Evolutionary conservation across 2,888 invertebrate genomes (phyloP), one percentile per base, ranked within the genome.

Genomic region (Drosophila nigricruria): DNA sequence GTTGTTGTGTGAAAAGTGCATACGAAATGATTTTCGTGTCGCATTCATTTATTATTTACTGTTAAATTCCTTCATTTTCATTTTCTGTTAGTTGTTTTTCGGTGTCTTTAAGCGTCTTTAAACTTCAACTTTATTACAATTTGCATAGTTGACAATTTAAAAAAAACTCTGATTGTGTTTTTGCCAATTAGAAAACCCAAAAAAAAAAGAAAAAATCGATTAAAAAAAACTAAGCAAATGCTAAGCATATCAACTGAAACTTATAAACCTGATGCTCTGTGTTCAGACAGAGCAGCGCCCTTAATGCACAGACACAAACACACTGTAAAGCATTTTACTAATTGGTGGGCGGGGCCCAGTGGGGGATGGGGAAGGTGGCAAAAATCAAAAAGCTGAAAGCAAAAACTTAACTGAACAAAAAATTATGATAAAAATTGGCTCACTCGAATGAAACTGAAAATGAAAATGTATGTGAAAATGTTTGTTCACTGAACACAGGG

Each of bases 51-150:
- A 73, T 65, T 6, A 56, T 58, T 65, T 62, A 36, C 65, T 70
- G 70, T 73, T 27, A 14, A 27, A 64, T 30, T 82, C 20, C 52
- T 32, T 50, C 32, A 1, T 16, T 32, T 52, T 34, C 8, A 1
- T 1, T 16, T 52, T 52, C 3, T 16, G 18, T 69, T 32, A 8
- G 65, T 67, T 36, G 73, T 63, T 76, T 70, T 74, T 75, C 25
- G 64, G 72, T 79, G 75, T 82, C 71, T 74, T 77, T 81, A 71
- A 73, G 56, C 5, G 38, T 20, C 62, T 63, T 78, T 81, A 59
- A 74, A 74, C 74, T 85, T 85, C 74, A 82, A 89, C 81, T 90
- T 49, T 90, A 90, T 90, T 90, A 90, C 90, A 90, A 90, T 90
- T 90, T 90, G 90, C 90, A 90, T 91, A 90, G 90, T 91, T 89